Base-by-base conservation (phyloP, 2,888 invertebrate genomes). In the Tortrix viridana region DNA sequence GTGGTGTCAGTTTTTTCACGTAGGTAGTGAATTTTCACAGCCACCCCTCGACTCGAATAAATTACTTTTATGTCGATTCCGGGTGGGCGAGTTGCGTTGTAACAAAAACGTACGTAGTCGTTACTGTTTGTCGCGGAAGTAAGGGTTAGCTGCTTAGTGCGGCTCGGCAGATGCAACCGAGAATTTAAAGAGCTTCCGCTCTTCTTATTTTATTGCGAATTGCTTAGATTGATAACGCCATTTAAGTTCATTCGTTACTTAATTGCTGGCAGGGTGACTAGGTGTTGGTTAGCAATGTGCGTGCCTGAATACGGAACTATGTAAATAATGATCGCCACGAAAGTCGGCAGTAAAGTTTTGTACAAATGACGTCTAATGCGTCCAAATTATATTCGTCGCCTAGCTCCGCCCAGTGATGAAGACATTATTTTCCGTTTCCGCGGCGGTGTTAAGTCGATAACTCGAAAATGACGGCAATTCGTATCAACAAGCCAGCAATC, bases 381-480 rank as follows among this genome's bases (percentile, higher is more conserved):
- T 74, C 81, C 82, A 86, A 89, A 91, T 89, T 86, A 86, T 86
- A 83, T 84, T 82, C 79, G 84, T 85, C 83, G 80, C 79, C 81
- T 77, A 77, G 75, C 77, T 76, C 80, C 82, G 79, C 79, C 82
- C 79, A 73, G 76, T 83, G 79, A 91, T 92, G 86, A 91, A 91
- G 91, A 87, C 88, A 92, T 91, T 92, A 91, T 88, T 87, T 88
- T 85, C 85, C 86, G 89, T 92, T 92, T 91, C 89, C 90, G 86
- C 81, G 78, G 72, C 76, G 76, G 88, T 80, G 88, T 81, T 84
- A 87, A 89, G 86, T 87, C 89, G 91, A 90, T 91, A 92, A 92
- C 88, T 91, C 88, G 91, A 91, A 91, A 92, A 91, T 91, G 84
- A 91, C 88, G 81, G 82, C 80, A 79, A 85, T 88, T 87, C 79